Base-by-base conservation (phyloP, 2,113 vertebrate species). In the Embiotoca jacksoni region DNA sequence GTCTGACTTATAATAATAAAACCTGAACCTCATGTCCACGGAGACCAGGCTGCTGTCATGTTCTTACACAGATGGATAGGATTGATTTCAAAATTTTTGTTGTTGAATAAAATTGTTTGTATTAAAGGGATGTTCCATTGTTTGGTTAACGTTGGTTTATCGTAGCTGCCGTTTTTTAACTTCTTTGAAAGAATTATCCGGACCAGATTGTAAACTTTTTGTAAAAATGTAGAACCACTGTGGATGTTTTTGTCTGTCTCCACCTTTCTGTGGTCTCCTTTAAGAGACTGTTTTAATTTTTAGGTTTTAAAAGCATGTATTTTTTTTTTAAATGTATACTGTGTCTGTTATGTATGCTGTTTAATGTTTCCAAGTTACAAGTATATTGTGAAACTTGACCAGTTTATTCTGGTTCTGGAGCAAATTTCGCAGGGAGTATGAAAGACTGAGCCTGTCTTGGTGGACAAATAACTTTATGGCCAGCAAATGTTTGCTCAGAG, bases 401-500 rank as follows among this genome's bases (percentile, higher is more conserved):
- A 14, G 47, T 62, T 72, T 41, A 58, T 55, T 71, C 16, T 53
- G 39, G 31, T 53, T 59, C 8, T 36, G 64, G 9, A 7, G 2
- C 0, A 5, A 62, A 6, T 50, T 62, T 62, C n/a, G 30, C 44
- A 7, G 54, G 31, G 53, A 52, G n/a, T 14, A 30, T 33, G 33
- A 78, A 49, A 63, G 54, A 11, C 35, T 61, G 31, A 23, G 7
- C n/a, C 53, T 62, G 30, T 59, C 23, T 23, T 68, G 15, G 46
- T 61, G 41, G n/a, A 6, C 44, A 75, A 32, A 56, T 59, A 59
- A 55, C 15, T 53, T 71, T 55, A 55, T n/a, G 10, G 4, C 31
- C 58, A 81, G 52, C 2, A 30, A 7, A 39, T 46, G 16, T 80
- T 74, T 78, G 41, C 50, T 49, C 36, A 58, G 0, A 30, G 8